Evolutionary conservation across 1,140 invertebrate species (phyloP).

Genomic region (Bombus huntii): DNA sequence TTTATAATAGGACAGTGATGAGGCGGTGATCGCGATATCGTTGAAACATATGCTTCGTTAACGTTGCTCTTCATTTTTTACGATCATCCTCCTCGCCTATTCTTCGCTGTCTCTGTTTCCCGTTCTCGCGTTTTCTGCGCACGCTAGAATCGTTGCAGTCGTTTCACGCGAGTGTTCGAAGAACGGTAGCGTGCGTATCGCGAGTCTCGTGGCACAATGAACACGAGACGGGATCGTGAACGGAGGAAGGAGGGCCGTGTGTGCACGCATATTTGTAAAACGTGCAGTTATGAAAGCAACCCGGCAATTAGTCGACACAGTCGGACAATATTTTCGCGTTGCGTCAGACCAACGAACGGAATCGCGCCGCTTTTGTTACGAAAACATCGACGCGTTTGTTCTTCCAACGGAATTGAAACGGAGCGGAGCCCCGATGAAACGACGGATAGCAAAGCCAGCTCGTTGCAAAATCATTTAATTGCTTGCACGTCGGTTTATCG

Average conservation of each 20-base stretch:
- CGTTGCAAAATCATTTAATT: slow-evolving; percentile 17
- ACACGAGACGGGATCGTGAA: slow-evolving; percentile 60
- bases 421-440: slow-evolving; percentile 1
- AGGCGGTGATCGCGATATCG: slow-evolving; percentile 55
- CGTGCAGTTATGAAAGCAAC: slow-evolving; percentile 69
- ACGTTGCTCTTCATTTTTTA: not conserved
- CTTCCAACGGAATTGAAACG: slow-evolving; percentile 1
- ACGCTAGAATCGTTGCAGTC: slow-evolving; percentile 24
- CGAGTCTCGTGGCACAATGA: slow-evolving; percentile 67
- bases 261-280: slow-evolving; percentile 58
- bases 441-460: slow-evolving; percentile 7
- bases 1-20: slow-evolving; percentile 52
- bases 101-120: not conserved
- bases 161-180: slow-evolving; percentile 67
- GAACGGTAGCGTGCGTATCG: slow-evolving; percentile 68
- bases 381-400: slow-evolving; percentile 15
- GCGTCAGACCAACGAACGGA: slow-evolving; percentile 7
- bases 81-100: not conserved
- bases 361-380: slow-evolving; percentile 38
- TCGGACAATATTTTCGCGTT: slow-evolving; percentile 41
- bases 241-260: slow-evolving; percentile 40
- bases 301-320: slow-evolving; percentile 68
- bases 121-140: not conserved
- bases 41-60: slow-evolving; percentile 54
- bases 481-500: not conserved